Conservation (phyloP, 1,140 invertebrate genomes). For the Bombus polaris region DNA sequence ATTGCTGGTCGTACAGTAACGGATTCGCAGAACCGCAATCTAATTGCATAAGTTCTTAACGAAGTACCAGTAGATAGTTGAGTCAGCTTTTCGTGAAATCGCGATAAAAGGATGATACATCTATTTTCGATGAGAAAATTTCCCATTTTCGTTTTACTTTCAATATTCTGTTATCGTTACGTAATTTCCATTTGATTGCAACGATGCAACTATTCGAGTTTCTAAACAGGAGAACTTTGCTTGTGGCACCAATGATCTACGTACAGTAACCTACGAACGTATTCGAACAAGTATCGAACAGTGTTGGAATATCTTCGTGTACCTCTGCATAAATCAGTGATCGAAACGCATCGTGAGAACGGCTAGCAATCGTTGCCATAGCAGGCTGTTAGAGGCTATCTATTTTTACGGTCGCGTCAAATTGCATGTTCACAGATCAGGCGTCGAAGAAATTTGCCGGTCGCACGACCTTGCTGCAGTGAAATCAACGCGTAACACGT, state of each 20-base stretch:
- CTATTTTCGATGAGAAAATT: neutral
- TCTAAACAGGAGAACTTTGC: no score
- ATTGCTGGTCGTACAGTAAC: neutral
- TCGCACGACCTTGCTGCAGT: neutral
- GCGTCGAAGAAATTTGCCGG: neutral
- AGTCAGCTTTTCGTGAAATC: neutral
- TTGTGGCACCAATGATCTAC: no score
- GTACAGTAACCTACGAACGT: no score
- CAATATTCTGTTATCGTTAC: neutral
- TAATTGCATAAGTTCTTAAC: neutral
- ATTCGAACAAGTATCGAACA: neutral
- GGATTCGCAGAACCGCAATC: neutral
- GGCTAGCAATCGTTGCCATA: neutral
- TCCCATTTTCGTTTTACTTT: neutral
- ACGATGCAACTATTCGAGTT: no score
- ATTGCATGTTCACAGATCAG: neutral
- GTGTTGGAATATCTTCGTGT: neutral
- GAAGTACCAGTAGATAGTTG: neutral
- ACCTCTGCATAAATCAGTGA: neutral
- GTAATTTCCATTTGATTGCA: no score
- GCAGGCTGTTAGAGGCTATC: neutral
- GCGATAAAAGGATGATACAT: neutral
- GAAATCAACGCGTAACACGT: neutral
- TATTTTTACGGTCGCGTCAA: neutral
- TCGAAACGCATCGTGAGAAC: neutral